phyloP scores from a whole-genome alignment of 2,113 vertebrate species.

The Chionodraco myersi region DNA sequence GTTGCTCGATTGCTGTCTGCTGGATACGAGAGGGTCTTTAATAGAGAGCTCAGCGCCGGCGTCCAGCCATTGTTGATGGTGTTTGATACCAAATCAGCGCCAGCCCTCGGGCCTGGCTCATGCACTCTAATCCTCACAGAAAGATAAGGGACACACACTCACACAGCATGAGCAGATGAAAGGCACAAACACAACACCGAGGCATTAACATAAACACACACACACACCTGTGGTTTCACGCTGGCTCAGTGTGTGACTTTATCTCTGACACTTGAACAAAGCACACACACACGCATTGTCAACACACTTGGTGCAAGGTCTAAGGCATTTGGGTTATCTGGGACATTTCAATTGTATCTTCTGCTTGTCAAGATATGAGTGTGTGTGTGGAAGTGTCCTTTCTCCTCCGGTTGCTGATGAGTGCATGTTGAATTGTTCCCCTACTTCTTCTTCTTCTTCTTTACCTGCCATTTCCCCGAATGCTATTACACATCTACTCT shows the following conservation, averaged over 20 bases:
- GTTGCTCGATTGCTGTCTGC: slow-evolving; percentile 58
- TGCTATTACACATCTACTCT: slow-evolving; percentile 17
- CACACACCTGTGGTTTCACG: slow-evolving; percentile 9
- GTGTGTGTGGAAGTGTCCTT: not conserved
- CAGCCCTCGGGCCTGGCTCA: slow-evolving; percentile 60
- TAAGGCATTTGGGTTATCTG: slow-evolving; percentile 60
- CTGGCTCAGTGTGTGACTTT: slow-evolving; percentile 41
- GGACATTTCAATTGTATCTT: slow-evolving; percentile 44
- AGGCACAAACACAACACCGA: not conserved
- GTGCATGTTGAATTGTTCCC: not conserved
- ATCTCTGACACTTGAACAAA: slow-evolving; percentile 55
- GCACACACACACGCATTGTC: slow-evolving; percentile 9
- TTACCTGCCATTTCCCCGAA: not conserved
- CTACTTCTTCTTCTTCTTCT: not conserved
- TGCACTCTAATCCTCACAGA: slow-evolving; percentile 68
- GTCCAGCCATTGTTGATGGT: slow-evolving; percentile 63
- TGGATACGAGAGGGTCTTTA: slow-evolving; percentile 55
- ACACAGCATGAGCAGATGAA: slow-evolving; percentile 1
- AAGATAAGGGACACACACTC: slow-evolving; percentile 59
- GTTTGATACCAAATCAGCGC: slow-evolving; percentile 61
- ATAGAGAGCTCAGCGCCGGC: slow-evolving; percentile 55
- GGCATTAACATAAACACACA: slow-evolving; percentile 29
- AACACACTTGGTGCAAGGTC: slow-evolving; percentile 42
- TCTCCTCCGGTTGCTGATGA: not conserved
- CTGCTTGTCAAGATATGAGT: slow-evolving; percentile 38